These are phyloP conservation scores for Cheilosia grossa DNA, from an alignment of 2,888 invertebrate species.

Conservation along the genomic window DNA sequence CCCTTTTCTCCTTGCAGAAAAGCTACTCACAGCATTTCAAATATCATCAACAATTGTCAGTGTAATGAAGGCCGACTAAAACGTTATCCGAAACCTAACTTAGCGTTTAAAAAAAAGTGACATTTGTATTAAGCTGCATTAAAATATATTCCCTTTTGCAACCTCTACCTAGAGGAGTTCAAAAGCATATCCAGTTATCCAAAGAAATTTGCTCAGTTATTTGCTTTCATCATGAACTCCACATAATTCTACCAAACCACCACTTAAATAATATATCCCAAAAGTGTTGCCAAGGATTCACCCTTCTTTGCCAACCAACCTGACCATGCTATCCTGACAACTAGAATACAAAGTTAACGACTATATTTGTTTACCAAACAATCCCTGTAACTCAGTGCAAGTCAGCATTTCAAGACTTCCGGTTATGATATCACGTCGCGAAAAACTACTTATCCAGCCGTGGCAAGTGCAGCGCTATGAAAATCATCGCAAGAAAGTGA, in stretches of 20 bases:
- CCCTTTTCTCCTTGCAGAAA: no score
- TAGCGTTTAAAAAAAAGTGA: no score
- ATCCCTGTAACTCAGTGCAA: slow-evolving; percentile 1
- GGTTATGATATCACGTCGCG: slow-evolving; percentile 88
- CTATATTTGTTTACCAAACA: slow-evolving; percentile 26
- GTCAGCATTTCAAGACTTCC: neutral
- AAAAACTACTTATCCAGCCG: slow-evolving; percentile 88
- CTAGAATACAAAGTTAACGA: neutral
- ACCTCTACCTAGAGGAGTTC: no score
- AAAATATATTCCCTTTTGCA: no score
- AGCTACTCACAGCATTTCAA: no score
- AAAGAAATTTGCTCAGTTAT: neutral
- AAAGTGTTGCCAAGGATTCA: slow-evolving; percentile 46
- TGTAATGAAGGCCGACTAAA: no score
- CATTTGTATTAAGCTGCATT: no score
- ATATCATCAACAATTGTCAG: no score
- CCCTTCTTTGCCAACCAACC: neutral
- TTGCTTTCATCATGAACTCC: slow-evolving; percentile 8
- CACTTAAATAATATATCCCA: slow-evolving; percentile 5
- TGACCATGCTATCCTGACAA: slow-evolving; percentile 30
- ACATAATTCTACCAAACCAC: neutral
- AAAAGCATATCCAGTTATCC: neutral
- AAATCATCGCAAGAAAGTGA: slow-evolving; percentile 88
- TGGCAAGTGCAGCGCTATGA: slow-evolving; percentile 89
- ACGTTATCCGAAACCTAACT: no score